Evolutionary conservation across 2,888 invertebrate genomes (phyloP), one percentile per base, ranked within the genome.

Genomic region (Diploptera punctata): DNA sequence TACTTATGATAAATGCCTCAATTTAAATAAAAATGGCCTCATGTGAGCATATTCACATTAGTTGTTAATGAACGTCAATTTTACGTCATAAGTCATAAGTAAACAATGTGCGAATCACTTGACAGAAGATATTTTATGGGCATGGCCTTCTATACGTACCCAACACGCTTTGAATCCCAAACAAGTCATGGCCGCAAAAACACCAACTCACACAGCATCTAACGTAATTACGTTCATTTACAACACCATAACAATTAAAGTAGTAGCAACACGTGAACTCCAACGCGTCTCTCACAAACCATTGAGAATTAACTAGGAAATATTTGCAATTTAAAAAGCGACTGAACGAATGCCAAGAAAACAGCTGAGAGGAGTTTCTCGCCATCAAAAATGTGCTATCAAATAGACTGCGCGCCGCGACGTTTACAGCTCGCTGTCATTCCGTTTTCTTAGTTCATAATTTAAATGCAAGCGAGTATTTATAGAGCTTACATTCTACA

Each of bases 341-440:
- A 21, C 29, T 65, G 65, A 65, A 44, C 24, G 19, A n/a, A 9
- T 5, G 65, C 65, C 65, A 65, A 65, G n/a, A 1, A 26, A 65
- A 65, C 65, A 65, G 65, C 44, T 43, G 38, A 29, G 5, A n/a
- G 24, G 10, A 24, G 21, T 13, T 21, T 54, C 9, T 26, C 13
- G 24, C 21, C 3, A 10, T 26, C n/a, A 5, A 4, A 26, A n/a
- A 24, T 54, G 54, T 26, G 16, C 54, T 10, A 26, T 26, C 54
- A 26, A 21, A 1, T 3, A 52, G 44, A 65, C 2, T 38, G 52
- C 52, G 16, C 54, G 21, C n/a, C 18, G 4, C 16, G 10, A n/a
- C 57, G 3, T 29, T 29, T 24, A 29, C 31, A 31, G 29, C 44
- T 44, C 44, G 16, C 3, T 2, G 16, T 44, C 1, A 44, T 13